Percentiles rank a stretch among this genome's conserved stretches.
These are phyloP conservation scores for Heterotis niloticus DNA, from an alignment of 2,113 vertebrate species.

Conservation along the genomic window DNA sequence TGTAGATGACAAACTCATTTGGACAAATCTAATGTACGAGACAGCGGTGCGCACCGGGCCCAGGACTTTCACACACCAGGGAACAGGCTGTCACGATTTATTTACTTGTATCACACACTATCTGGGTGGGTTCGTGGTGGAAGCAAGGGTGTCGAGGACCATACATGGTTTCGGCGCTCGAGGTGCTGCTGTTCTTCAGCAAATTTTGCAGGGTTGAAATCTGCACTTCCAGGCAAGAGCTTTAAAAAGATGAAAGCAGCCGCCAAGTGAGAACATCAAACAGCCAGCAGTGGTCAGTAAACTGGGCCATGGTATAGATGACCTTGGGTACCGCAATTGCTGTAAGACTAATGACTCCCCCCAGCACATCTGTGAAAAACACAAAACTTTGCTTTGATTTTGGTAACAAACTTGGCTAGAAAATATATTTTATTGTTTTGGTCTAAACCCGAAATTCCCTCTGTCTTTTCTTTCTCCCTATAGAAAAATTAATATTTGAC, in stretches of 20 bases:
- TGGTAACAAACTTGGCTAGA: too few species aligned
- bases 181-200: slow-evolving; percentile 1
- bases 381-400: too few species aligned
- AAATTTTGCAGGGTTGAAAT: neutral
- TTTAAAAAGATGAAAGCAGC: neutral
- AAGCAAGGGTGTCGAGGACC: slow-evolving; percentile 16
- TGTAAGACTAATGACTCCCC: too few species aligned
- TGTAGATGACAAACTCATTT: neutral
- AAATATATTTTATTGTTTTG: too few species aligned
- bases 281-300: too few species aligned
- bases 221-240: neutral
- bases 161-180: slow-evolving; percentile 16
- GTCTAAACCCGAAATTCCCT: too few species aligned
- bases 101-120: slow-evolving; percentile 30
- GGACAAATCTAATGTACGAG: neutral
- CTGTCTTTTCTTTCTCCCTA: too few species aligned
- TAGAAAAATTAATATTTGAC: too few species aligned
- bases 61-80: slow-evolving; percentile 12
- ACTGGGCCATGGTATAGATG: too few species aligned
- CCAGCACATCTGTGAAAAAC: too few species aligned
- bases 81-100: slow-evolving; percentile 34
- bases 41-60: neutral
- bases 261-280: neutral
- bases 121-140: slow-evolving; percentile 32
- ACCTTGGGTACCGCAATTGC: too few species aligned